These are phyloP conservation scores for Drosophila biarmipes DNA, from an alignment of 1,140 invertebrate genomes.

Conservation along the genomic window DNA sequence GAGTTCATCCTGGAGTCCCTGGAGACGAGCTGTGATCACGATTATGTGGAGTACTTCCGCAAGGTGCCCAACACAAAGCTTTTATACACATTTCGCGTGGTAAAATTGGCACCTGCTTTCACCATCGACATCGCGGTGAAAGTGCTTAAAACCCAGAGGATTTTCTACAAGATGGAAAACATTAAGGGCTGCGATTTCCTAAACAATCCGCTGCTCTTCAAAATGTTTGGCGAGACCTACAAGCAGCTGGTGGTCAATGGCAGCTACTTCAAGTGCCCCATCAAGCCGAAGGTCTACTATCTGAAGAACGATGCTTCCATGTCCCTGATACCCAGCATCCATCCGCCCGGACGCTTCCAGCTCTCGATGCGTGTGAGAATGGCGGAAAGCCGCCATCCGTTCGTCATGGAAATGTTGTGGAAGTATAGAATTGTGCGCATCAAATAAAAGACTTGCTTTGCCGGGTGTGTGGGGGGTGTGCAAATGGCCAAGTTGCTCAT, in stretches of 20 bases:
- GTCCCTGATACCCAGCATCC: conserved; percentile 11
- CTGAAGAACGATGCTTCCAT: conserved; percentile 2
- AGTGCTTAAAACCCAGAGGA: conserved; percentile 17
- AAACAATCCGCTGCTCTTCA: conserved; percentile 25
- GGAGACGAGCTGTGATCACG: conserved; percentile 43
- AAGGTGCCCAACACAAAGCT: conserved; percentile 5
- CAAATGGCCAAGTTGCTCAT: conserved; percentile 31
- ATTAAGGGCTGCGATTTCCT: conserved; percentile 53
- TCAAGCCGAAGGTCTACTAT: conserved; percentile 36
- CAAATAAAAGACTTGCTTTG: conserved; percentile 55
- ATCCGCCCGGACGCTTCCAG: conserved; percentile 37
- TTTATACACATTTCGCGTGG: conserved; percentile 46
- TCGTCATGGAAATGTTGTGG: conserved; percentile 58
- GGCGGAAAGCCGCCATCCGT: conserved; percentile 11
- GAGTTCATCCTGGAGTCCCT: conserved; percentile 20
- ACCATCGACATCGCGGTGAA: conserved; percentile 28
- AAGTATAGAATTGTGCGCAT: conserved; percentile 40
- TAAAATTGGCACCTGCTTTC: conserved; percentile 13
- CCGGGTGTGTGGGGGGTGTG: not conserved
- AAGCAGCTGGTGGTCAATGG: conserved; percentile 48
- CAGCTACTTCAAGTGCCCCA: conserved; percentile 55
- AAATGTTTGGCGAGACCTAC: conserved; percentile 25
- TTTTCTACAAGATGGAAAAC: conserved; percentile 38
- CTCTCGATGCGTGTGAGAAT: conserved; percentile 21
- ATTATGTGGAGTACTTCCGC: conserved; percentile 51